A percentile compares a stretch with the other conserved stretches of the same genome.
phyloP scores from a whole-genome alignment of 2,797 vertebrate genomes.

The Tapirus indicus region DNA sequence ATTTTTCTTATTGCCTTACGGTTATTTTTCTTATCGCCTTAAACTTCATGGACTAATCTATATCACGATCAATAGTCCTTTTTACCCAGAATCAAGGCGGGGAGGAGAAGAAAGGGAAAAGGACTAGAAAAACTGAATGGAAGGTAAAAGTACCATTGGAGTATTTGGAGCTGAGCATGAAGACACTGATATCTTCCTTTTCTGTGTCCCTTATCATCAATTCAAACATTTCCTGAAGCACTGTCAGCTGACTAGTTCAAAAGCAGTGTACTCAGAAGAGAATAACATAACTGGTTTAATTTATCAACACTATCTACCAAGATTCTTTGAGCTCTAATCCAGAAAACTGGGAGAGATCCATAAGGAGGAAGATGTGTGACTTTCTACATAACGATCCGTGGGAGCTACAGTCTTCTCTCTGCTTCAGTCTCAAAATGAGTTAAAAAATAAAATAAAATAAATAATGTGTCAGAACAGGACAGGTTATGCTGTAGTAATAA shows the following conservation, averaged over 20 bases:
- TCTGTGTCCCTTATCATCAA: background rate
- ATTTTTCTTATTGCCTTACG: background rate
- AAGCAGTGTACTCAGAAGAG: background rate
- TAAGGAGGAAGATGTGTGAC: background rate
- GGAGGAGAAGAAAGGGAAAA: background rate
- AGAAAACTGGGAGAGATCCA: background rate
- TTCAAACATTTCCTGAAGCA: background rate
- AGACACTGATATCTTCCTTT: background rate
- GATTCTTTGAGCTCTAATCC: background rate
- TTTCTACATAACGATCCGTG: background rate
- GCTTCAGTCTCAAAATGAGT: background rate
- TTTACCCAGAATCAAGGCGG: background rate
- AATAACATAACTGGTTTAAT: background rate
- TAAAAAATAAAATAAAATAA: slow-evolving; percentile 15
- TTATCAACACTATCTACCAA: background rate
- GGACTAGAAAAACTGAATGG: background rate
- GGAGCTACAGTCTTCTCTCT: background rate
- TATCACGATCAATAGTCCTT: background rate
- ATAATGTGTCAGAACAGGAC: background rate
- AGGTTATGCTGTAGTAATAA: background rate
- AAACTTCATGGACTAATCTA: background rate
- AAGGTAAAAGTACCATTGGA: background rate
- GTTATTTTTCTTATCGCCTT: slow-evolving; percentile 32
- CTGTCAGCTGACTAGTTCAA: background rate
- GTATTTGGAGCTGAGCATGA: background rate